Base-by-base conservation (phyloP, 2,113 vertebrate species). In the Urocynchramus pylzowi region DNA sequence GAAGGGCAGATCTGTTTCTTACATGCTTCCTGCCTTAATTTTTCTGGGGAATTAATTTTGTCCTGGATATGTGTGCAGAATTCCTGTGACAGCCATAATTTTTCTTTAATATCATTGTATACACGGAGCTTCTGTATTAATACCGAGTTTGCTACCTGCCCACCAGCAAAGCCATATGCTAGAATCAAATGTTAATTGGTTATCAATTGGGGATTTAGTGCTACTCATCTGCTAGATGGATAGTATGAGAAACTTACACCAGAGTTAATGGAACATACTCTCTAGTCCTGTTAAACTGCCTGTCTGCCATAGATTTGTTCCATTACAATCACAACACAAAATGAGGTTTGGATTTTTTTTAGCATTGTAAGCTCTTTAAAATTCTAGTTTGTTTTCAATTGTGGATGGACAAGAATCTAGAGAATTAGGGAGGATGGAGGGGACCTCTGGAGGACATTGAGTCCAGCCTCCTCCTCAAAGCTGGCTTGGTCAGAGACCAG, bases 1-100 rank as follows among this genome's bases (percentile, higher is more conserved):
- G 96, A 97, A 96, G 88, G 85, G 90, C 88, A 95, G 84, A 96
- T 96, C 88, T 96, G 86, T 96, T 96, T 86, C 93, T 94, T 88
- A 82, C 35, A 74, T 64, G 49, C 83, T 94, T 84, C 28, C 80
- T 90, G 82, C 80, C 73, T 84, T 81, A 65, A 16, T 89, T 94
- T 96, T 95, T 71, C 37, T 68, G 65, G 31, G 76, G 35, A 88
- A 74, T 90, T 39, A 81, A 53, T 92, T 96, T 89, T 93, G 86
- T 87, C 73, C 79, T 94, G 83, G 56, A 15, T 87, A 12, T 86
- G n/a, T 71, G n/a, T 87, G 83, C 79, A 90, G 90, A 92, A 96
- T 96, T 94, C 92, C 68, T 86, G 30, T 87, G 88, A 95, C 79
- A 92, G 56, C 47, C 70, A 50, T 94, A 89, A 63, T 60, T 93